Evolutionary conservation across 2,888 invertebrate species (phyloP).

Genomic region (Nymphalis urticae): DNA sequence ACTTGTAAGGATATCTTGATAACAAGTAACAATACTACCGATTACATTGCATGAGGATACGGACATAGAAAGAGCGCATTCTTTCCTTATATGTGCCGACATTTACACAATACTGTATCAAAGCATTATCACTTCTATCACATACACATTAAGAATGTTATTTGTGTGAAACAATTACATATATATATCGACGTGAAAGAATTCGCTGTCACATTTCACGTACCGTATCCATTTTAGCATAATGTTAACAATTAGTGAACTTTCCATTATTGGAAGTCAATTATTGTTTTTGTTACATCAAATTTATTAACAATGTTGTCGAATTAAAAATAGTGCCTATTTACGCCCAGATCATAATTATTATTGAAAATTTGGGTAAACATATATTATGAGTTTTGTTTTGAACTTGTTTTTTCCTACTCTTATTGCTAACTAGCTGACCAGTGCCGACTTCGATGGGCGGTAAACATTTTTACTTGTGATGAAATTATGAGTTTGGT

Average conservation of each 20-base stretch:
- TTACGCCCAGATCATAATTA: too few species aligned
- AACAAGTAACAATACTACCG: not conserved
- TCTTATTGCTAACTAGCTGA: too few species aligned
- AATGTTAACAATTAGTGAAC: constrained; percentile 36
- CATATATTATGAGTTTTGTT: too few species aligned
- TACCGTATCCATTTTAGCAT: constrained; percentile 35
- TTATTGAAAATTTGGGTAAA: too few species aligned
- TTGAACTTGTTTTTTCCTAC: too few species aligned
- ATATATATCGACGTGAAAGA: constrained; percentile 32
- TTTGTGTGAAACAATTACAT: constrained; percentile 6
- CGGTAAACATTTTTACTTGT: too few species aligned
- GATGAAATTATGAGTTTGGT: too few species aligned
- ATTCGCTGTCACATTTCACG: constrained; percentile 30
- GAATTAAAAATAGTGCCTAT: too few species aligned
- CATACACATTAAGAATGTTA: not conserved
- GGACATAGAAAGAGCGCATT: constrained; percentile 30
- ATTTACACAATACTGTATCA: not conserved
- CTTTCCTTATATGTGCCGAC: constrained; percentile 26
- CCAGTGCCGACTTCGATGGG: too few species aligned
- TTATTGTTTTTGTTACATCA: not conserved
- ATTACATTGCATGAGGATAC: constrained; percentile 17
- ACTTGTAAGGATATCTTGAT: not conserved
- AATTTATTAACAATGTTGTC: not conserved
- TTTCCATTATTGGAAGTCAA: constrained; percentile 35
- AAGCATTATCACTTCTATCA: constrained; percentile 7